phyloP scores from a whole-genome alignment of 2,888 invertebrate species.

The Amphipyra tragopoginis region DNA sequence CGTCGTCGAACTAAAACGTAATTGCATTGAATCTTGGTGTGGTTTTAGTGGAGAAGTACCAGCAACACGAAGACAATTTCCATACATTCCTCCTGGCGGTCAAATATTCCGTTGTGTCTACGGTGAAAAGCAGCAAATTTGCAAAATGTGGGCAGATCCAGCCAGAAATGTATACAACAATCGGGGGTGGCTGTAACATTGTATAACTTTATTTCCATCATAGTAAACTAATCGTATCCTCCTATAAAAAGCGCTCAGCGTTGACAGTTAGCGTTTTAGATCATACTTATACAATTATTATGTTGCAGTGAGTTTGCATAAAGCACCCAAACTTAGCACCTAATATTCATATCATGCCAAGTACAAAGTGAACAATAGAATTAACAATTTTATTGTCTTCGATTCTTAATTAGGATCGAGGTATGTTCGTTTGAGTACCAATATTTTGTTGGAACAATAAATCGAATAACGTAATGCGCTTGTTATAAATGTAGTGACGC shows the following conservation, averaged over 20 bases:
- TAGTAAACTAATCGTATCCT: neutral
- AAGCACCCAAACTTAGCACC: neutral
- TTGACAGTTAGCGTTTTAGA: too few species aligned
- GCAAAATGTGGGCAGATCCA: conserved; percentile 68
- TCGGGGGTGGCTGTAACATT: conserved; percentile 56
- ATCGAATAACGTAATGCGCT: conserved; percentile 53
- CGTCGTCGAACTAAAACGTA: conserved; percentile 68
- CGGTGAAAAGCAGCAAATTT: conserved; percentile 80
- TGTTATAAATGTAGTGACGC: conserved; percentile 54
- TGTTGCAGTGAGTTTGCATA: neutral
- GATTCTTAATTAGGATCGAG: conserved; percentile 58
- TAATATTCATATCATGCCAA: conserved; percentile 31
- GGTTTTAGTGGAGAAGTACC: conserved; percentile 72
- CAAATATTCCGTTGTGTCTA: conserved; percentile 79
- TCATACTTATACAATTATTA: neutral
- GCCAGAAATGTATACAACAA: conserved; percentile 60
- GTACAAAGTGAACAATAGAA: conserved; percentile 60
- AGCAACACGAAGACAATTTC: conserved; percentile 63
- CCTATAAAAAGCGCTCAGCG: neutral
- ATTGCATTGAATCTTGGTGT: conserved; percentile 76
- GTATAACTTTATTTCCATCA: neutral
- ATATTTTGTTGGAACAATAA: conserved; percentile 61
- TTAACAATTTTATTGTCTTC: conserved; percentile 65
- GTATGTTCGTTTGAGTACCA: conserved; percentile 47
- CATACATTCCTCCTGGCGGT: conserved; percentile 75